These are phyloP conservation scores for Andrena marginata DNA, from an alignment of 2,888 invertebrate genomes.

Conservation along the genomic window DNA sequence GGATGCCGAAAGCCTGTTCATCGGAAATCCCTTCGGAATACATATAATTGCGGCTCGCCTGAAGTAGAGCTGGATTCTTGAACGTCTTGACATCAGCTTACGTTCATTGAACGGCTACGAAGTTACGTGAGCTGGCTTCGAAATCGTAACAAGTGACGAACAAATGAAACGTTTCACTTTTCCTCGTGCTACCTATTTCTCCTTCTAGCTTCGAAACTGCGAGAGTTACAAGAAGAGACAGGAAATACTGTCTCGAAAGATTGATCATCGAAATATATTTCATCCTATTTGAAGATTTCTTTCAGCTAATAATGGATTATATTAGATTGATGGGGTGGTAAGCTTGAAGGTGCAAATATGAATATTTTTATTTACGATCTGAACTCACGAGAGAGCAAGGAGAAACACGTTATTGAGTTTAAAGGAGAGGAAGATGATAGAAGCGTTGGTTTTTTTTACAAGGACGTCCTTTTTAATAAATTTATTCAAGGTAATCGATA, in stretches of 20 bases:
- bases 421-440: not conserved
- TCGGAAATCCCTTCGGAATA: slow-evolving; percentile 13
- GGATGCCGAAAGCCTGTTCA: not conserved
- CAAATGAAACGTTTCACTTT: slow-evolving; percentile 28
- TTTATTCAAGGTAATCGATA: too few relatives aligned
- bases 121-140: slow-evolving; percentile 45
- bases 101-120: slow-evolving; percentile 33
- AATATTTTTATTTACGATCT: too few relatives aligned
- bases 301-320: not conserved
- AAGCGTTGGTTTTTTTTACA: not conserved
- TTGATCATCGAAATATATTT: not conserved
- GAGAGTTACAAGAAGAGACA: not conserved
- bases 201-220: not conserved
- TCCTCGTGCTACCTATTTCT: slow-evolving; percentile 3
- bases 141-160: slow-evolving; percentile 22
- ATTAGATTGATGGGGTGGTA: too few relatives aligned
- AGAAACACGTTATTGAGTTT: too few relatives aligned
- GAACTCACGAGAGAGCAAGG: too few relatives aligned
- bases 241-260: not conserved
- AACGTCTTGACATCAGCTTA: slow-evolving; percentile 39
- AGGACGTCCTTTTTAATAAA: not conserved
- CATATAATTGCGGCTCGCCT: slow-evolving; percentile 46
- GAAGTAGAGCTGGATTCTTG: slow-evolving; percentile 40
- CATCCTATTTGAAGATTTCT: not conserved
- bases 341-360: too few relatives aligned